Conservation (phyloP, 2,113 vertebrate genomes). For the Macheiramphus alcinus region DNA sequence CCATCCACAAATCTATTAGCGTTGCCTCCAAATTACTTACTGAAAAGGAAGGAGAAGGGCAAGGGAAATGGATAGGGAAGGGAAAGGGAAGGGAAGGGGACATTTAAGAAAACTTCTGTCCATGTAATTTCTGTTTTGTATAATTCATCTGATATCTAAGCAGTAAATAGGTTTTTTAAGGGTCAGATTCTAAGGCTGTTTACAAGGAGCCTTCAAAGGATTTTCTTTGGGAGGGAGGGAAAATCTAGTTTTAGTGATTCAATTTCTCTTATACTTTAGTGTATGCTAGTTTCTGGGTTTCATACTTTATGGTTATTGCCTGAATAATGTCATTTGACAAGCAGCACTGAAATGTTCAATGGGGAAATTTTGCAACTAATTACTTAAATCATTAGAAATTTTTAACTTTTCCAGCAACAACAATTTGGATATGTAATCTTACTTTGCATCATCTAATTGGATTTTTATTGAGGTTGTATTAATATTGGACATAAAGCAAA, state of each 20-base stretch:
- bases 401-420: background rate
- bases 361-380: constrained; percentile 31
- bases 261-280: constrained; percentile 2
- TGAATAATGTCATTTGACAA: constrained; percentile 38
- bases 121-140: background rate
- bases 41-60: background rate
- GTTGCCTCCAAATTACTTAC: background rate
- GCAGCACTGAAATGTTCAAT: constrained; percentile 13
- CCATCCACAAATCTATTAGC: background rate
- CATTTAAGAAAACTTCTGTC: background rate
- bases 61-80: background rate
- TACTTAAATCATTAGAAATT: background rate
- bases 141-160: background rate
- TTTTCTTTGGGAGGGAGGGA: background rate
- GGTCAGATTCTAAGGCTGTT: constrained; percentile 12
- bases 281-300: background rate
- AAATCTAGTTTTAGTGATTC: constrained; percentile 55
- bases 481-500: background rate
- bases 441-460: background rate
- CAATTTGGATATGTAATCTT: background rate
- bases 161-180: constrained; percentile 35
- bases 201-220: background rate
- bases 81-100: background rate
- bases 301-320: constrained; percentile 17
- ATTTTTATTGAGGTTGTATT: background rate